These are phyloP conservation scores for Paelopatides confundens DNA, from an alignment of 53 echinoderm and acorn worm species.

Conservation along the genomic window DNA sequence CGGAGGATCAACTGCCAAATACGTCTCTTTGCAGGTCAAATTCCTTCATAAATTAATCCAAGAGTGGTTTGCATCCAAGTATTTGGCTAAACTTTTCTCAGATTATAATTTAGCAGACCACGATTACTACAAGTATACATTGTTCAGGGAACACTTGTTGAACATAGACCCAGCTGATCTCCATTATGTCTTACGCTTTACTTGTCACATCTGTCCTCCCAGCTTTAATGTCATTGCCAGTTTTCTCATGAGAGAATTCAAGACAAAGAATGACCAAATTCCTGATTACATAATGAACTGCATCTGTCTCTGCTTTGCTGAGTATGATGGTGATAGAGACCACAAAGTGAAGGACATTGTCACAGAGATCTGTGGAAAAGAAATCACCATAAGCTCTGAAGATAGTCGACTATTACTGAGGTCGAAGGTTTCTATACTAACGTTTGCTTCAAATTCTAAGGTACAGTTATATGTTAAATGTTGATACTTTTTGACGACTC, in stretches of 20 bases:
- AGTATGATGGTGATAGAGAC: not conserved
- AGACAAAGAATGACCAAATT: not conserved
- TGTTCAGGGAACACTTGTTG: not conserved
- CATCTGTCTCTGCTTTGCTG: conserved; percentile 9
- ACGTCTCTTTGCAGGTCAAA: not conserved
- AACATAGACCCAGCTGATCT: not conserved
- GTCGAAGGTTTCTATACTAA: not conserved
- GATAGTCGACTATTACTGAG: not conserved
- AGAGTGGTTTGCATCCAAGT: not conserved
- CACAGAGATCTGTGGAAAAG: not conserved
- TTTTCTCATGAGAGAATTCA: not conserved
- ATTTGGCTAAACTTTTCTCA: not conserved
- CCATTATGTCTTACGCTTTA: not conserved
- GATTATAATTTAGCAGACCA: not conserved
- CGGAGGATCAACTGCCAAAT: not conserved
- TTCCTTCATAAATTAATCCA: not conserved
- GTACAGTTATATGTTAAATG: too few species aligned
- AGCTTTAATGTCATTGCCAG: not conserved
- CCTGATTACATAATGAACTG: not conserved
- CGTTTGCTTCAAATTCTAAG: not conserved
- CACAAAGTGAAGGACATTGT: not conserved
- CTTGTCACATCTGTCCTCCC: not conserved
- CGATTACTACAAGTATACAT: too few species aligned
- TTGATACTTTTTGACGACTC: too few species aligned
- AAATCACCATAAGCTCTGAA: not conserved